phyloP scores from a whole-genome alignment of 1,140 invertebrate genomes.

The Galleria mellonella region DNA sequence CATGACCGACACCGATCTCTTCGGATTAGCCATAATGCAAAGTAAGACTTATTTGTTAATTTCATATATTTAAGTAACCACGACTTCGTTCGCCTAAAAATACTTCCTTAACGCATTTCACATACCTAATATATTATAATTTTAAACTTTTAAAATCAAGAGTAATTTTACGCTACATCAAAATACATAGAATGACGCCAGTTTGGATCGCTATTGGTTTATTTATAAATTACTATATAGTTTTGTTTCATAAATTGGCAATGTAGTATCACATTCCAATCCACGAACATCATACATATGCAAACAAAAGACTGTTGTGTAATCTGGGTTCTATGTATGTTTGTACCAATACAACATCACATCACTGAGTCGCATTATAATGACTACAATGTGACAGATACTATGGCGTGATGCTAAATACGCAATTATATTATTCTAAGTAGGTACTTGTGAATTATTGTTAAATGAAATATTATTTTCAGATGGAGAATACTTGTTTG shows the following conservation, averaged over 20 bases:
- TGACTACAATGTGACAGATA: background rate
- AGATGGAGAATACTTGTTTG: constrained; percentile 97
- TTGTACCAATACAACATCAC: constrained; percentile 2
- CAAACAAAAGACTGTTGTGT: constrained; percentile 21
- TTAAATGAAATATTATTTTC: constrained; percentile 61
- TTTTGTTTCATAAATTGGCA: too few relatives aligned
- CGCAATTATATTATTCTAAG: background rate
- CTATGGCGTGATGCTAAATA: background rate
- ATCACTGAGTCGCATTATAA: constrained; percentile 11
- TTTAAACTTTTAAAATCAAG: too few relatives aligned
- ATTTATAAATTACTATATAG: too few relatives aligned
- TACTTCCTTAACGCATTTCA: too few relatives aligned
- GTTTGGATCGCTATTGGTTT: too few relatives aligned
- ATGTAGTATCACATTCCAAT: constrained; percentile 8
- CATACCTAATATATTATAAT: too few relatives aligned
- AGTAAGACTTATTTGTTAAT: constrained; percentile 61
- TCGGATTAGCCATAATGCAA: constrained; percentile 80
- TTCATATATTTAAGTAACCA: too few relatives aligned
- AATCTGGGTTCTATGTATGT: constrained; percentile 19
- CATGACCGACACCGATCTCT: constrained; percentile 80
- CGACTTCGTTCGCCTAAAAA: too few relatives aligned
- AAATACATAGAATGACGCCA: too few relatives aligned
- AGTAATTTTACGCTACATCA: too few relatives aligned
- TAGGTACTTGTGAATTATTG: background rate
- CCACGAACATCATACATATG: constrained; percentile 17